Conservation (phyloP, 2,797 vertebrate species). For the Chelonia mydas region DNA sequence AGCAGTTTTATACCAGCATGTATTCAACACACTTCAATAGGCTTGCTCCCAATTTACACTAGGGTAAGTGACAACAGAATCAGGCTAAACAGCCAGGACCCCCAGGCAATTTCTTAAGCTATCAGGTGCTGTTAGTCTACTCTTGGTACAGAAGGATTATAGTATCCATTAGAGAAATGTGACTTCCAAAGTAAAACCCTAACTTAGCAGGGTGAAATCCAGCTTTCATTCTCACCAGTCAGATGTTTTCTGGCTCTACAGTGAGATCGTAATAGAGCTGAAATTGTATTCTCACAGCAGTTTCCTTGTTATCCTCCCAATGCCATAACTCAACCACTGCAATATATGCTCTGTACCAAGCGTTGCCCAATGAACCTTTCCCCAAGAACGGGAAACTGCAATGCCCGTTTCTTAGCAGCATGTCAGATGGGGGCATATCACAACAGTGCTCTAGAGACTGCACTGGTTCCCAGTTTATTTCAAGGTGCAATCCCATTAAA, state of each 20-base stretch:
- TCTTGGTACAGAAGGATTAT: background rate
- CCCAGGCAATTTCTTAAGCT: background rate
- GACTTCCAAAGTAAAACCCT: background rate
- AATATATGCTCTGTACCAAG: background rate
- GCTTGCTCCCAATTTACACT: background rate
- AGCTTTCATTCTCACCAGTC: background rate
- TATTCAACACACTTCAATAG: background rate
- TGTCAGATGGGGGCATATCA: background rate
- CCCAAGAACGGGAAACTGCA: background rate
- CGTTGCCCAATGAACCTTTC: background rate
- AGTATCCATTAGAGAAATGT: background rate
- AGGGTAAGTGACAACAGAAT: background rate
- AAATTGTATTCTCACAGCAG: background rate
- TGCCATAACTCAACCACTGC: background rate
- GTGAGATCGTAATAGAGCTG: background rate
- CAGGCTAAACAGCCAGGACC: background rate
- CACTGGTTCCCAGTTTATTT: background rate
- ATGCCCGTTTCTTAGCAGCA: background rate
- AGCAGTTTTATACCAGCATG: background rate
- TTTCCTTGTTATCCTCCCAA: background rate
- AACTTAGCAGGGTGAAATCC: background rate
- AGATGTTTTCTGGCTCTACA: background rate
- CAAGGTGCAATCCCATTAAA: background rate
- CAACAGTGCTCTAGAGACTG: background rate
- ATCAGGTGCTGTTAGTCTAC: background rate